Evolutionary conservation across 2,113 vertebrate genomes (phyloP), one percentile per base, ranked within the genome.

Genomic region (Phocoena sinus): DNA sequence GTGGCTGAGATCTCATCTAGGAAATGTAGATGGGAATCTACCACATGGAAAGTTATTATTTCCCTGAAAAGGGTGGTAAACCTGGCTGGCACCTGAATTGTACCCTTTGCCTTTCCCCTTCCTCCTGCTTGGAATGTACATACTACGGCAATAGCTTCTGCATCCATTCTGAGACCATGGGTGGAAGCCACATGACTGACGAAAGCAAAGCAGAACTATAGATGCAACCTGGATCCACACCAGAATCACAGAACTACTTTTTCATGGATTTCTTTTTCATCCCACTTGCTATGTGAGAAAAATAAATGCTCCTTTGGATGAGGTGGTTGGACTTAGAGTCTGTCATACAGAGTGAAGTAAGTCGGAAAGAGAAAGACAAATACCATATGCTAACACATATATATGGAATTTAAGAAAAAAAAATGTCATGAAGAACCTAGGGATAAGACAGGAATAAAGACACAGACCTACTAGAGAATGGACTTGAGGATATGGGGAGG

Each of bases 141-240:
- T 1, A 1, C 0, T 31, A 60, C 44, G 26, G 26, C 26, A 9
- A 33, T 21, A 31, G 18, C 65, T 33, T 6, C 10, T 44, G 60
- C 31, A 53, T n/a, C 67, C 9, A 13, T 6, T 0, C 31, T 70
- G 41, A 85, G 15, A 53, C 38, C 33, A 18, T 12, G 6, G 3
- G 53, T n/a, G 4, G 21, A 47, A 65, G n/a, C 8, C 50, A 6
- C 13, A 0, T 0, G 44, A 5, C 31, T 58, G 26, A 38, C 15
- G 5, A 77, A 71, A 41, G 41, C 60, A 44, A 58, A 62, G 36
- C 7, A n/a, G 3, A 62, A 14, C 62, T 23, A 21, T 0, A 25
- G 28, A 6, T 4, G 26, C 7, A 25, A 3, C 4, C 31, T 68
- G 23, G 8, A 25, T 14, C 56, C 5, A 21, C 0, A 12, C 3